Evolutionary conservation across 2,797 vertebrate species (phyloP).

Genomic region (Glyptemys insculpta): DNA sequence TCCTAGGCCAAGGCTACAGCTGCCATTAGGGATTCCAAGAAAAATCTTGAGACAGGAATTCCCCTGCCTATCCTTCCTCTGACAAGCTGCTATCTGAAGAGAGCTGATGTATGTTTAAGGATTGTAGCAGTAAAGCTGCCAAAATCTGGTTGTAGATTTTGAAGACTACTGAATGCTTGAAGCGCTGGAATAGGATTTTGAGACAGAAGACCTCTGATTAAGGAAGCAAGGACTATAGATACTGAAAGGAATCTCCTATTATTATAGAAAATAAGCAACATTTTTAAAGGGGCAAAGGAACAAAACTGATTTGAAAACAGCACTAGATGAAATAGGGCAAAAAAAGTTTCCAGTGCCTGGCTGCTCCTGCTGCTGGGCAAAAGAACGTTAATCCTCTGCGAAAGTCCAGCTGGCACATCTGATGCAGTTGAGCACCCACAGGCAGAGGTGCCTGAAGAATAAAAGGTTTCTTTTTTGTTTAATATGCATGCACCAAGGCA

Average conservation of each 20-base stretch:
- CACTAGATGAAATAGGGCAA: neutral
- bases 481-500: neutral
- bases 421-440: neutral
- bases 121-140: neutral
- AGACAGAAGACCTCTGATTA: neutral
- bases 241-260: neutral
- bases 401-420: conserved; percentile 24
- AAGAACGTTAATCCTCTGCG: neutral
- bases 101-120: accelerated
- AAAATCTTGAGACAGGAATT: neutral
- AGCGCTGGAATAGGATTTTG: neutral
- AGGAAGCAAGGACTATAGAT: neutral
- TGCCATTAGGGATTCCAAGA: neutral
- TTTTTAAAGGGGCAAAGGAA: neutral
- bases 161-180: neutral
- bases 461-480: neutral
- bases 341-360: neutral
- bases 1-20: neutral
- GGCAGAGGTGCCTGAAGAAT: neutral
- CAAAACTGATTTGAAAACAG: neutral
- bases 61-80: accelerated
- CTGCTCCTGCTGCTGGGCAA: neutral
- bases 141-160: neutral
- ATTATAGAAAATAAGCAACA: neutral
- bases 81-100: neutral